Evolutionary conservation across 2,888 invertebrate species (phyloP).

Genomic region (Stenchaetothrips biformis): DNA sequence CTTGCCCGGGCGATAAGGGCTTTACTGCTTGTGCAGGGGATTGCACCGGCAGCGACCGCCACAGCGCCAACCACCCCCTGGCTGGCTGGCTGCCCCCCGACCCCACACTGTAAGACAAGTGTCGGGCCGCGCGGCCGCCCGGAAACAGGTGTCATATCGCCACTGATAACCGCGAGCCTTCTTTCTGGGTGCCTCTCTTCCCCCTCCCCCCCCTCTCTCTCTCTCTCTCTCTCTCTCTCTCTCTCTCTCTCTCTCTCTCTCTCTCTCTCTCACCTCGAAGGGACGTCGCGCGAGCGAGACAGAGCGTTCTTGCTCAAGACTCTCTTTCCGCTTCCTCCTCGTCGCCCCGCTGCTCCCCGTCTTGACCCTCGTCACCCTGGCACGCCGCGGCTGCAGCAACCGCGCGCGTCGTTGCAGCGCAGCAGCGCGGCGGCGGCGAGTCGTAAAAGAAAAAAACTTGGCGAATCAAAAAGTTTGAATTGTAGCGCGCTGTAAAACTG

Average conservation of each 20-base stretch:
- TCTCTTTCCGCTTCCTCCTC: background rate
- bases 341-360: background rate
- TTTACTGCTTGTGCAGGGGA: conserved; percentile 10
- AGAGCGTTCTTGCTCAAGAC: no score
- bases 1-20: background rate
- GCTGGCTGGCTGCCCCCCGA: background rate
- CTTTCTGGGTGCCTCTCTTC: no score
- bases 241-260: conserved; percentile 1
- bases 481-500: conserved; percentile 14
- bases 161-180: no score
- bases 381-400: no score
- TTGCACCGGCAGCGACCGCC: background rate
- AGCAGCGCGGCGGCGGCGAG: background rate
- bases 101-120: background rate
- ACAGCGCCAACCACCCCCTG: background rate
- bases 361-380: no score
- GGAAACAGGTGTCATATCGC: no score
- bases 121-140: no score
- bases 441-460: conserved; percentile 21
- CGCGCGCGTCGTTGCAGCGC: no score
- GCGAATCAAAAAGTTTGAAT: conserved; percentile 13
- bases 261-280: background rate
- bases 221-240: background rate
- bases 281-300: no score
- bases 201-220: background rate